Evolutionary conservation across 2,888 invertebrate genomes (phyloP).

Genomic region (Cheilosia urbana): DNA sequence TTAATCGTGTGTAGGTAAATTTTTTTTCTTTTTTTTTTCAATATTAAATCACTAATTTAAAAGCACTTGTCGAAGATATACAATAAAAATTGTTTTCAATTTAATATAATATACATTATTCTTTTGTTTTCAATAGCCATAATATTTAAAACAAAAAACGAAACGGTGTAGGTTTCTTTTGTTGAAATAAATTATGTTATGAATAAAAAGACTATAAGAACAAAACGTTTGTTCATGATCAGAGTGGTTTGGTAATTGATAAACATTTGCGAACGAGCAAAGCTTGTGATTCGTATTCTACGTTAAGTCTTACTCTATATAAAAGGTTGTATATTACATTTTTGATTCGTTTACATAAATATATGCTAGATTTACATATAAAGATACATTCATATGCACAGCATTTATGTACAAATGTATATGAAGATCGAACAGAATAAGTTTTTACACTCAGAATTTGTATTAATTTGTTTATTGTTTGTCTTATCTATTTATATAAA

Average conservation of each 20-base stretch:
- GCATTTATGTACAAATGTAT: constrained; percentile 20
- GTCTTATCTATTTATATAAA: constrained; percentile 13
- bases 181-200: constrained; percentile 15
- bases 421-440: constrained; percentile 22
- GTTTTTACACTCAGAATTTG: constrained; percentile 23
- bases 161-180: not conserved
- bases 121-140: constrained; percentile 20
- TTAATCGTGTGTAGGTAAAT: constrained; percentile 25
- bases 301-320: constrained; percentile 30
- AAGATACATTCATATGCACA: constrained; percentile 14
- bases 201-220: constrained; percentile 27
- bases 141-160: constrained; percentile 4
- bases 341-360: constrained; percentile 20
- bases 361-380: constrained; percentile 16
- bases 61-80: constrained; percentile 73
- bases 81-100: constrained; percentile 55
- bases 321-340: constrained; percentile 42
- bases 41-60: constrained; percentile 71
- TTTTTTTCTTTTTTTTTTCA: constrained; percentile 14
- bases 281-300: constrained; percentile 61
- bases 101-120: constrained; percentile 38
- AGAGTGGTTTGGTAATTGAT: constrained; percentile 26
- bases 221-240: constrained; percentile 15
- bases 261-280: constrained; percentile 66
- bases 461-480: constrained; percentile 22